Evolutionary conservation across 2,797 vertebrate genomes (phyloP), one percentile per base, ranked within the genome.

Genomic region (Hozukius guyotensis): DNA sequence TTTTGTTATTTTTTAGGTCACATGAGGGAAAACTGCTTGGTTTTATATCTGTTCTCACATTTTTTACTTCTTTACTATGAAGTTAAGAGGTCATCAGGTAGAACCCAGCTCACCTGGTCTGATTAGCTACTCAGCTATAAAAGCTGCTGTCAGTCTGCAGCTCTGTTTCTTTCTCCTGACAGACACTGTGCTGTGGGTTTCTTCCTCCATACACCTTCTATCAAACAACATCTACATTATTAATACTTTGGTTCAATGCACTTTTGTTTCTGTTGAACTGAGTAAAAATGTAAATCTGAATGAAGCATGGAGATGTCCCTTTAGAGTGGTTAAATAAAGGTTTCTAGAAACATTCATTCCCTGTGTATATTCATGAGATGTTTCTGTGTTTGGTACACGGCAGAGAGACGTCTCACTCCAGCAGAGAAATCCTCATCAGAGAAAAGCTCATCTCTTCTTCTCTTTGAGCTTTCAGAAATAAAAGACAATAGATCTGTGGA

Each of bases 311-410:
- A 75, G 42, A 36, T 16, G 60, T 74, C 65, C 55, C 32, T 22
- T 66, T 56, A 71, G 71, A 75, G 4, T 59, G 75, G n/a, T 82
- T 60, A 72, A 78, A 75, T 63, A 38, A 85, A 76, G 72, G 25
- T 29, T 53, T 53, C 46, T 13, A 52, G 18, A 59, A 46, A 60
- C 80, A 77, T 8, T 8, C 29, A 38, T 3, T 42, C 38, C 38
- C 38, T 3, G 38, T 42, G 38, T 42, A 42, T 36, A 20, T 46
- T 29, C 55, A 11, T 31, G 31, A 61, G 38, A n/a, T 14, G 13
- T 53, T 42, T 65, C 65, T 25, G 24, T 65, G 38, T 72, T 34
- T 14, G 25, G 9, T 42, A 0, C 70, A 34, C 55, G 27, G 13
- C 8, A 36, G 6, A 53, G 46, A 8, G 16, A 8, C 10, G 14